Base-by-base conservation (phyloP, 2,888 invertebrate species). In the Megalurothrips usitatus region DNA sequence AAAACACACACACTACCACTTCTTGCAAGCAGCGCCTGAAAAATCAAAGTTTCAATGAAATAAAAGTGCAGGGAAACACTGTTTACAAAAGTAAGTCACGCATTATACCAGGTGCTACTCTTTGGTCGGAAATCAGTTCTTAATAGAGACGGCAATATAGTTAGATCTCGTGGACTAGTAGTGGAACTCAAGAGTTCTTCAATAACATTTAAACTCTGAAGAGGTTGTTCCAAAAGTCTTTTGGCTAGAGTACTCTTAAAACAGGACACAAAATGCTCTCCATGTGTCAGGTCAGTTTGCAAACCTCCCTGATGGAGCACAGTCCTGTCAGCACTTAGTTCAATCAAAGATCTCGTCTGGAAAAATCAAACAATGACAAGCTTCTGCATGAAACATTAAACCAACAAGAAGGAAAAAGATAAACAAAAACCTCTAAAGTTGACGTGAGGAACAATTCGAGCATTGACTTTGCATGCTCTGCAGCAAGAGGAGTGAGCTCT, bases 251-350 rank as follows among this genome's bases (percentile, higher is more conserved):
- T 82, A 12, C 82, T 82, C 80, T 85, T 86, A 63, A 87, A 88
- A 2, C 82, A 83, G 68, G 84, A 84, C 26, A 87, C 82, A 83
- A 88, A 88, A 82, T 87, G 84, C 82, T 86, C 85, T 0, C 88
- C 88, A 80, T 87, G 86, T 17, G 83, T 83, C 1, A 86, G 68
- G 3, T 83, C 23, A 49, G 84, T 10, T 83, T 83, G 1, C 81
- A 82, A 26, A 84, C 81, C 63, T 23, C 26, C n/a, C 11, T 23
- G 68, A 23, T 26, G 23, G 11, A 68, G 23, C 6, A 4, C n/a
- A 23, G 68, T n/a, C 23, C 4, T 68, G 23, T 68, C 68, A n/a
- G 11, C n/a, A 19, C 9, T 23, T 23, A 23, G 11, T 23, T n/a
- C 11, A n/a, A 68, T 68, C 23, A 68, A 23, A 9, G 68, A 23